These are phyloP conservation scores for Chauna torquata DNA, from an alignment of 2,113 vertebrate species.

Conservation along the genomic window DNA sequence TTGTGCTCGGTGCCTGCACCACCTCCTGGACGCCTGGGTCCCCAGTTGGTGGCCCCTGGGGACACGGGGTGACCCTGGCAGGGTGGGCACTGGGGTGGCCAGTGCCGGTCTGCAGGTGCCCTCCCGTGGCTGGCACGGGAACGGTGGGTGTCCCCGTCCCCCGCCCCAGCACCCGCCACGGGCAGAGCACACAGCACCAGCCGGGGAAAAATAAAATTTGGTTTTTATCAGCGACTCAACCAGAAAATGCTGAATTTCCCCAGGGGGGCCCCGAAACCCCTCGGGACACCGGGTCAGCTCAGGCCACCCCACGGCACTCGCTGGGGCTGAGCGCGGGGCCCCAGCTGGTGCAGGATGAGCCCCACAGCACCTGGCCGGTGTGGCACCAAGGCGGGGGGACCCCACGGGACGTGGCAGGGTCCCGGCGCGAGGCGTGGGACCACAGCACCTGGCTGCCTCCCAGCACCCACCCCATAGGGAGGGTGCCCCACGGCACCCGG, in stretches of 20 bases:
- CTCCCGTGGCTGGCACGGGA: background rate
- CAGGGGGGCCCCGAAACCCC: background rate
- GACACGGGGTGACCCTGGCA: fast-evolving
- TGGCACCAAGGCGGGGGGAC: background rate
- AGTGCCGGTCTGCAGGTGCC: background rate
- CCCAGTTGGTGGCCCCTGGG: no score
- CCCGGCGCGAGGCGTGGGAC: background rate
- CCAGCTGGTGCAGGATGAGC: background rate
- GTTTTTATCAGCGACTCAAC: background rate
- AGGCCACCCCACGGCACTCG: fast-evolving
- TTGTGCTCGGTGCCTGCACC: background rate
- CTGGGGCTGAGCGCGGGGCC: background rate
- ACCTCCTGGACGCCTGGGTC: fast-evolving
- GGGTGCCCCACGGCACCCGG: fast-evolving
- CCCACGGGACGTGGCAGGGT: background rate
- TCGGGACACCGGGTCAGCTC: background rate
- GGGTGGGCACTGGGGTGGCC: fast-evolving
- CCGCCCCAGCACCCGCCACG: background rate
- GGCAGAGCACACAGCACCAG: background rate
- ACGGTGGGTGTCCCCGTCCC: background rate
- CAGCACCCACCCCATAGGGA: background rate
- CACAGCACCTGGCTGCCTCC: background rate
- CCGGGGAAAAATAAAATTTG: background rate
- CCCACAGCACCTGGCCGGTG: fast-evolving
- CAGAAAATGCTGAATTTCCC: background rate